phyloP scores from a whole-genome alignment of 2,797 vertebrate species.

The Sebastes nivosus region DNA sequence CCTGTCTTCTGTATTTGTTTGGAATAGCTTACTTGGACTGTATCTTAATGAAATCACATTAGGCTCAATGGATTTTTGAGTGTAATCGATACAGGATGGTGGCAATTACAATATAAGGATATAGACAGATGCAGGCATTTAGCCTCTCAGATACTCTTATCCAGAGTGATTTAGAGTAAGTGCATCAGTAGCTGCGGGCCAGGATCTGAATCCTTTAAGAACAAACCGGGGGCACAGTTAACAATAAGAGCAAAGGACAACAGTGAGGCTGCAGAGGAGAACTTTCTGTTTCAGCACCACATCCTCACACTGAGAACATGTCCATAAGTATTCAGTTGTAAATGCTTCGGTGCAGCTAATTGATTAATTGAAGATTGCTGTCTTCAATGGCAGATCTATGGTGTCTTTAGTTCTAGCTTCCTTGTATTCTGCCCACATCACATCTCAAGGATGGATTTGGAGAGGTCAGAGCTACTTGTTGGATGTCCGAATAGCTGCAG shows the following conservation, averaged over 20 bases:
- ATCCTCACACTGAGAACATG: no score
- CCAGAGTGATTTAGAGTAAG: constrained; percentile 40
- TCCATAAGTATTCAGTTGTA: background rate
- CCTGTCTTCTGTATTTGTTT: constrained; percentile 37
- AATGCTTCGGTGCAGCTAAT: background rate
- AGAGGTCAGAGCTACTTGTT: no score
- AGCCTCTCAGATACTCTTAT: constrained; percentile 44
- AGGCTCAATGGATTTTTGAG: constrained; percentile 63
- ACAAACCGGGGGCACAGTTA: no score
- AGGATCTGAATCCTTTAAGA: background rate
- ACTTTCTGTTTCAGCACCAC: no score
- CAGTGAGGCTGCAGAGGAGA: no score
- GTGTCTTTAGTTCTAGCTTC: no score
- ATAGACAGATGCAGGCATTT: constrained; percentile 59
- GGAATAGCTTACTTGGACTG: constrained; percentile 34
- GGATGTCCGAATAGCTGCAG: no score
- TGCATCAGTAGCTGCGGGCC: constrained; percentile 13
- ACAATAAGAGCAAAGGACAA: no score
- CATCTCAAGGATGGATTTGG: no score
- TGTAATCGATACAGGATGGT: constrained; percentile 63
- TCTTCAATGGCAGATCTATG: no score
- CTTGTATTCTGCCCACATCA: no score
- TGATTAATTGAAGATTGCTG: no score
- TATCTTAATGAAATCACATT: constrained; percentile 76
- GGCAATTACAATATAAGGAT: constrained; percentile 65